Base-by-base conservation (phyloP, 2,888 invertebrate genomes). In the Tetragonisca angustula region DNA sequence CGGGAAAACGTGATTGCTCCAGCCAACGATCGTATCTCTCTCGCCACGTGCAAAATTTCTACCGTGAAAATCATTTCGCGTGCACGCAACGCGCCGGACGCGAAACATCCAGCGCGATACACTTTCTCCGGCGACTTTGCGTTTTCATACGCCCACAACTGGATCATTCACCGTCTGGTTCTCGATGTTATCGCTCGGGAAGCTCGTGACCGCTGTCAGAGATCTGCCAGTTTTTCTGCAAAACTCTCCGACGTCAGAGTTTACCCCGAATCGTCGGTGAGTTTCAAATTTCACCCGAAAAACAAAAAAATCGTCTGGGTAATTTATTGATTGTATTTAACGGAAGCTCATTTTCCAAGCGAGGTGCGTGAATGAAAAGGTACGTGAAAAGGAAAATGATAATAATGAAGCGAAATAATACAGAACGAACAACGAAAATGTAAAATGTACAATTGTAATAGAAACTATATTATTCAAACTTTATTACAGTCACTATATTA, bases 111-210 rank as follows among this genome's bases (percentile, higher is more conserved):
- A 43, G 76, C 71, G 77, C 68, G 83, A 82, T 79, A 89, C 89
- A 88, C 89, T 89, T 89, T 89, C 89, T 84, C 89, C 77, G 64
- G 27, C 64, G 72, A 82, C 67, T 68, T 49, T 27, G 43, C 79
- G 79, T 88, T 88, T 88, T 82, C 54, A 68, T 77, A 83, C 88
- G 88, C 85, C 89, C 79, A 89, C 89, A 68, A 81, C 73, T 69
- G 71, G 71, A 65, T 83, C 79, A 74, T 87, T 87, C n/a, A 76
- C 80, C 68, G 9, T 11, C 9, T 11, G 64, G 59, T 17, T 54
- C 17, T 56, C 74, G 83, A 83, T 82, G 24, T 43, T 71, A 83
- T 83, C 81, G 54, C 43, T 9, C 49, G 68, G 24, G 64, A 76
- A 81, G 36, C 81, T 71, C 62, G 50, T 27, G 27, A 32, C 21